Conservation (phyloP, 2,888 invertebrate genomes). For the Philaethria dido region DNA sequence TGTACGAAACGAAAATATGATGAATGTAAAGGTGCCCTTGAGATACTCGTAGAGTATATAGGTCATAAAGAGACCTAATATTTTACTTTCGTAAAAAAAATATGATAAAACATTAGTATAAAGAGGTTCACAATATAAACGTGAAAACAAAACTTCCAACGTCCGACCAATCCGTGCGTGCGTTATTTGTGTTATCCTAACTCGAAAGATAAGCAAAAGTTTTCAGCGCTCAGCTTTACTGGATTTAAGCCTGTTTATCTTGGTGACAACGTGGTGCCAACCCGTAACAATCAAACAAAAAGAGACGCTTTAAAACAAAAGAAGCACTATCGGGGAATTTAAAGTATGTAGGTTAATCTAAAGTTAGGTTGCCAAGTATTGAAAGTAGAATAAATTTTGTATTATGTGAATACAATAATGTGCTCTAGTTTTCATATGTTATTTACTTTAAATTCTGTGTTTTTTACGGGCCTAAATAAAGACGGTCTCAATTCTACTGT, state of each 20-base stretch:
- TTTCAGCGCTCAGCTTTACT: conserved; percentile 35
- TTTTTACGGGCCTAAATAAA: no score
- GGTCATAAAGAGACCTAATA: background rate
- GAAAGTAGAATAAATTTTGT: background rate
- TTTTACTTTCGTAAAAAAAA: background rate
- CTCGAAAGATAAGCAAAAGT: conserved; percentile 42
- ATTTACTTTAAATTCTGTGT: background rate
- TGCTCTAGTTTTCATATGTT: background rate
- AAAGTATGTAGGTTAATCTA: conserved; percentile 29
- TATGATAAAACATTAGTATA: background rate
- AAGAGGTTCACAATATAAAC: background rate
- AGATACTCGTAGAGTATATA: background rate
- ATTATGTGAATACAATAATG: background rate
- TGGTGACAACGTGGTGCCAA: conserved; percentile 33
- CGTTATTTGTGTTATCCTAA: conserved; percentile 36
- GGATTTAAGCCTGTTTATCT: conserved; percentile 42
- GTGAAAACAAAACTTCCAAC: conserved; percentile 9
- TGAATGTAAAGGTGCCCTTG: no score
- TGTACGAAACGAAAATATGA: no score
- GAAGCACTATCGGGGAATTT: conserved; percentile 16
- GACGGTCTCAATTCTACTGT: no score
- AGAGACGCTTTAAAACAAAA: conserved; percentile 32
- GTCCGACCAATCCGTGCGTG: conserved; percentile 19
- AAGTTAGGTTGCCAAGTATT: conserved; percentile 30
- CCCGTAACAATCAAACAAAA: conserved; percentile 40